Base-by-base conservation (phyloP, 2,888 invertebrate genomes). In the Cataglyphis cursor region DNA sequence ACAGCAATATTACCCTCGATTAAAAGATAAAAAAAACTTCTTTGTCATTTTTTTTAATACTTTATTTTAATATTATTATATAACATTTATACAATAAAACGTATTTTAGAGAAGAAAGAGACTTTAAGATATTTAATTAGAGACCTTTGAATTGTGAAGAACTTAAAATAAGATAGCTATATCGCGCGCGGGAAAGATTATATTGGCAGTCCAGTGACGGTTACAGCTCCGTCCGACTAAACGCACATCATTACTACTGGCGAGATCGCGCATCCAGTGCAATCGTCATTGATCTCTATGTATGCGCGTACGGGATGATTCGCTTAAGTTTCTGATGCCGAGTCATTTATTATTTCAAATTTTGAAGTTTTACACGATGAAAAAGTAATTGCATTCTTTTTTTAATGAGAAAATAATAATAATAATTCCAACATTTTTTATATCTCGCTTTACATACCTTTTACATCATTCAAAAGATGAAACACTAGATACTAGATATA, bases 221-320 rank as follows among this genome's bases (percentile, higher is more conserved):
- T 12, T 68, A 10, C 3, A n/a, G 44, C n/a, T n/a, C n/a, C n/a
- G 88, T 81, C 76, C 57, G 85, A 87, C 61, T 54, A 70, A 70
- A 61, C n/a, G 64, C 54, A 10, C 54, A 59, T 66, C 57, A 10
- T 64, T 10, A 83, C 85, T 84, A 87, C 82, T 85, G 41, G 72
- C 35, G 41, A 21, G 38, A 3, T 28, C n/a, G 65, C 72, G 82
- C 88, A 81, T 84, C 88, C 83, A 83, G 80, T 85, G 85, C 54
- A 72, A 87, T 75, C 88, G 85, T 82, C 64, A 68, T n/a, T 41
- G 64, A 68, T 31, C 31, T 28, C 28, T 31, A 65, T 21, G 21
- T 38, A 64, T 21, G 9, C 28, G 10, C 48, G 48, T 66, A 48
- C 18, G n/a, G 48, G 68, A 10, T 51, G 68, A 68, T 68, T 41